Conservation (phyloP, 2,797 vertebrate species). For the Gambelia wislizenii region DNA sequence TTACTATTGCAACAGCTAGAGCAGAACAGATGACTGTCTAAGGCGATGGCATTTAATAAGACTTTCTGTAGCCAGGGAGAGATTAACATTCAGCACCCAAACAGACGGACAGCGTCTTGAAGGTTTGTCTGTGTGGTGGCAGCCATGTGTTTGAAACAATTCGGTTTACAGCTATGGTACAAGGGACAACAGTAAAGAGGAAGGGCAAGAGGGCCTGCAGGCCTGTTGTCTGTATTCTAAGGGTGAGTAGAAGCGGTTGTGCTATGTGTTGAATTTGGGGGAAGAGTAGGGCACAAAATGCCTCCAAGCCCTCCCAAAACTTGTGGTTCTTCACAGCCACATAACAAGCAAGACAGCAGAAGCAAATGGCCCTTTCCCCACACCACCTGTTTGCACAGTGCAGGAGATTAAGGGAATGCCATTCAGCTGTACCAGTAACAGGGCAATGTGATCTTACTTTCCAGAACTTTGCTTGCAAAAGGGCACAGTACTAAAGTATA, state of each 20-base stretch:
- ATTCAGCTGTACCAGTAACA: neutral
- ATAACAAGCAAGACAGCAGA: neutral
- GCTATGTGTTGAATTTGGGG: neutral
- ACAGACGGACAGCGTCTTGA: conserved; percentile 11
- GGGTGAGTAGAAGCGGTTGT: neutral
- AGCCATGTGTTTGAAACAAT: conserved; percentile 33
- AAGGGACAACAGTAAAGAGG: neutral
- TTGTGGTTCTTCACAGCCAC: neutral
- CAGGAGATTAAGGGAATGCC: neutral
- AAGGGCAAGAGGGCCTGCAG: too few species aligned
- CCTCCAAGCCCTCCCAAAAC: neutral
- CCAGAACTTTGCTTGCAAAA: neutral
- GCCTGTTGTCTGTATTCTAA: neutral
- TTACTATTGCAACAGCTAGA: conserved; percentile 70
- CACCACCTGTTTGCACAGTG: neutral
- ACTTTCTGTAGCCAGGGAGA: conserved; percentile 17
- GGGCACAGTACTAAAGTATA: neutral
- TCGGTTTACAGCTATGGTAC: conserved; percentile 42
- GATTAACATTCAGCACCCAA: conserved; percentile 48
- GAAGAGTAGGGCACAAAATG: neutral
- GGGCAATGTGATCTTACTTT: neutral
- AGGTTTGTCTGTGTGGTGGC: conserved; percentile 16
- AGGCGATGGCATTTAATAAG: neutral
- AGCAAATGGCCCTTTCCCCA: neutral
- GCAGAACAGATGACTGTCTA: neutral